Percentiles rank a stretch among this genome's conserved stretches.
Evolutionary conservation across 2,797 vertebrate species (phyloP).

Genomic region (Sarcoramphus papa): DNA sequence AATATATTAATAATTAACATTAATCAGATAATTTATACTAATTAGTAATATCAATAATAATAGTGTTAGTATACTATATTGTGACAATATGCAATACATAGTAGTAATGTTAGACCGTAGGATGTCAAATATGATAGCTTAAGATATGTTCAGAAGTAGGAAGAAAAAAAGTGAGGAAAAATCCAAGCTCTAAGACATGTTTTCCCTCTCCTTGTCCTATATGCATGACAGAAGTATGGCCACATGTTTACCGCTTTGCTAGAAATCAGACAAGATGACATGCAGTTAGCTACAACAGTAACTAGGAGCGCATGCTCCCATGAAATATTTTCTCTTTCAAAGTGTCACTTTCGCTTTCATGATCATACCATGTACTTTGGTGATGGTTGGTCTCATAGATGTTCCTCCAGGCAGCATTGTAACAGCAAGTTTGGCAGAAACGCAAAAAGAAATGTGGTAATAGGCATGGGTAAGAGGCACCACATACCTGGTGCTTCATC

Average conservation of each 20-base stretch:
- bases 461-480: background rate
- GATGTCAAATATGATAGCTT: background rate
- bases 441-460: background rate
- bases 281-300: background rate
- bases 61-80: background rate
- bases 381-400: background rate
- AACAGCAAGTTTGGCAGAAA: background rate
- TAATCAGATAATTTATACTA: background rate
- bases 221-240: background rate
- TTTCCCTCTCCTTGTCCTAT: background rate
- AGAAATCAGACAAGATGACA: background rate
- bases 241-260: background rate
- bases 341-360: background rate
- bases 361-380: background rate
- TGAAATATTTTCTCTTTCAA: background rate
- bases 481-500: background rate
- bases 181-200: background rate
- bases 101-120: background rate
- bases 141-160: background rate
- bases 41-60: background rate
- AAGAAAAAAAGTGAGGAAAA: background rate
- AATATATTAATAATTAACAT: background rate
- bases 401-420: background rate
- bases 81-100: background rate
- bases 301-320: rapidly evolving